Conservation (phyloP, 2,113 vertebrate species). For the Hippolais icterina region DNA sequence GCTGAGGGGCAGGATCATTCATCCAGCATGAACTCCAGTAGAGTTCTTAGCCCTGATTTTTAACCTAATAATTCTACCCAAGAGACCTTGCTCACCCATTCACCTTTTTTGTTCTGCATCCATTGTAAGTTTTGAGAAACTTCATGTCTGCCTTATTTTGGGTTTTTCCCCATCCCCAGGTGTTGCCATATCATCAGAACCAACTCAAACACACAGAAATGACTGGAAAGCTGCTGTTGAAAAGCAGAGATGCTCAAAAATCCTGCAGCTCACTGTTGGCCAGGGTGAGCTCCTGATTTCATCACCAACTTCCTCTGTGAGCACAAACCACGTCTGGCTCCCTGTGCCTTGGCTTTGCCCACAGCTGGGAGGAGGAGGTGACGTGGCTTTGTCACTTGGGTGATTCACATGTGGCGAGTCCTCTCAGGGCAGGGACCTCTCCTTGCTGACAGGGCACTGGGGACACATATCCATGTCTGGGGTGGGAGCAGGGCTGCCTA, state of each 20-base stretch:
- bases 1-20: background rate
- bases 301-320: background rate
- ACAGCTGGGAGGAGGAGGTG: background rate
- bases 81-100: background rate
- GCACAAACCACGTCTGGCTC: rapidly evolving
- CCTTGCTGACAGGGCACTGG: background rate
- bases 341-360: background rate
- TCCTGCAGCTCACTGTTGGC: background rate
- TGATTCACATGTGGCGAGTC: background rate
- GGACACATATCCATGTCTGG: background rate
- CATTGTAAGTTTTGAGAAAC: background rate
- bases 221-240: background rate
- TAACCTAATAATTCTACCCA: background rate
- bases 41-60: background rate
- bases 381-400: background rate
- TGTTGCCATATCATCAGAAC: background rate
- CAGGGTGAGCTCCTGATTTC: background rate
- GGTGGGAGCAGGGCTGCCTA: background rate
- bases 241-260: background rate
- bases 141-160: background rate
- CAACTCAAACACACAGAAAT: background rate
- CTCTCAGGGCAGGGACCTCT: background rate
- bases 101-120: background rate
- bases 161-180: background rate
- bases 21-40: background rate